A percentile compares a stretch with the other conserved stretches of the same genome.
Conservation (phyloP, 2,797 vertebrate species). For the Thripadectes ignobilis region DNA sequence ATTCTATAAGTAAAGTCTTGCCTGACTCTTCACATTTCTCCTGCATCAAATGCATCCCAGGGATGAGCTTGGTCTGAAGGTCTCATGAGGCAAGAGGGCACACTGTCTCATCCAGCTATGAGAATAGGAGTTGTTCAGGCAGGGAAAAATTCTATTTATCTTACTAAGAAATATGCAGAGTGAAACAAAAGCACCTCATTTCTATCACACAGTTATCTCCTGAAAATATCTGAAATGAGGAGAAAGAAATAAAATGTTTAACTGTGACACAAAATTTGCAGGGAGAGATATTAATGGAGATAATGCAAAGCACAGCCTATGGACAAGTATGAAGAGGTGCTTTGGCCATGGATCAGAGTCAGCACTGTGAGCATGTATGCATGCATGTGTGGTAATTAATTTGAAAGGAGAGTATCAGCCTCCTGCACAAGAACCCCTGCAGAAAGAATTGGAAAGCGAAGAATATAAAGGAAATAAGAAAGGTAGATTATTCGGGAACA, state of each 20-base stretch:
- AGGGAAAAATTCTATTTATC: not conserved
- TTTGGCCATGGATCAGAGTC: not conserved
- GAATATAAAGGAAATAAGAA: not conserved
- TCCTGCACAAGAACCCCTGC: not conserved
- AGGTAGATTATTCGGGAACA: not conserved
- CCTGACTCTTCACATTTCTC: not conserved
- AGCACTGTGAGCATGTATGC: no score
- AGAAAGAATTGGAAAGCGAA: not conserved
- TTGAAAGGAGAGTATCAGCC: not conserved
- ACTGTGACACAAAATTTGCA: not conserved
- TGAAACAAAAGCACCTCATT: not conserved
- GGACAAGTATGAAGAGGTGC: not conserved
- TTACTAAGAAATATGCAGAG: not conserved
- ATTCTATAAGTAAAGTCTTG: fast-evolving
- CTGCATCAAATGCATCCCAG: not conserved
- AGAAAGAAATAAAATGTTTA: not conserved
- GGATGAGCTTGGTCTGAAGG: not conserved
- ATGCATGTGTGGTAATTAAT: not conserved
- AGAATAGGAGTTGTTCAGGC: not conserved
- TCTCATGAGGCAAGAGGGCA: not conserved
- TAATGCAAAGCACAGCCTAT: not conserved
- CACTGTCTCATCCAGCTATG: not conserved
- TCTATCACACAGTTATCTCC: not conserved
- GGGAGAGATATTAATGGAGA: not conserved
- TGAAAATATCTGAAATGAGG: not conserved